Base-by-base conservation (phyloP, 1,140 invertebrate genomes). In the Drosophila pandora region DNA sequence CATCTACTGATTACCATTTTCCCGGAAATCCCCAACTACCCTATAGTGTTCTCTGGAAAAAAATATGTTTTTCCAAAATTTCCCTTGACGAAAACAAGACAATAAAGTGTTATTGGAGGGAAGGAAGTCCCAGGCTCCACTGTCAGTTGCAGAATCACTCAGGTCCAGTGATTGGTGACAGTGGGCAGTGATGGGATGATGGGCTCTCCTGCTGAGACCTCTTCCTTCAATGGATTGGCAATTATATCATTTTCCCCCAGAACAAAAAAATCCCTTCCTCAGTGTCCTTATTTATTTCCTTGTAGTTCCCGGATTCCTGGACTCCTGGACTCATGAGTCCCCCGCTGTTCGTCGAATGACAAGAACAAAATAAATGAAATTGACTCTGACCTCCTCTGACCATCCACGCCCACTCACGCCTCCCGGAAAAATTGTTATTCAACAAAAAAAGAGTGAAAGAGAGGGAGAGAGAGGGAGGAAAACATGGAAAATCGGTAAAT, bases 271-370 rank as follows among this genome's bases (percentile, higher is more conserved):
- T 23, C n/a, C 21, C 6, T 39, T 17, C 17, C 9, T 3, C 50
- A 22, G 13, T 28, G 10, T 45, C 28, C 21, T 50, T 37, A 47
- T 59, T 37, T 34, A 56, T 64, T 76, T 56, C 56, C 59, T 61
- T 57, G 30, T 28, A 28, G 25, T 52, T 55, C 17, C 22, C 9
- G 34, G 63, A 58, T 76, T 34, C 6, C 7, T 23, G 10, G 2
- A 12, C 5, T 28, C 25, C 25, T 17, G 7, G 25, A 28, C 5
- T 30, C 17, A 53, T 22, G 50, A 10, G 54, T 52, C 41, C 49
- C 79, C 73, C 79, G 78, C 79, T 81, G 79, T 81, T 79, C 78
- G 21, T 54, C 64, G 68, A 83, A 78, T 78, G 79, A 82, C 79
- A 83, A 43, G 41, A 43, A 74, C 69, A 74, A 83, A 78, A 64